Evolutionary conservation across 2,113 vertebrate species (phyloP).

Genomic region (Opisthocomus hoazin): DNA sequence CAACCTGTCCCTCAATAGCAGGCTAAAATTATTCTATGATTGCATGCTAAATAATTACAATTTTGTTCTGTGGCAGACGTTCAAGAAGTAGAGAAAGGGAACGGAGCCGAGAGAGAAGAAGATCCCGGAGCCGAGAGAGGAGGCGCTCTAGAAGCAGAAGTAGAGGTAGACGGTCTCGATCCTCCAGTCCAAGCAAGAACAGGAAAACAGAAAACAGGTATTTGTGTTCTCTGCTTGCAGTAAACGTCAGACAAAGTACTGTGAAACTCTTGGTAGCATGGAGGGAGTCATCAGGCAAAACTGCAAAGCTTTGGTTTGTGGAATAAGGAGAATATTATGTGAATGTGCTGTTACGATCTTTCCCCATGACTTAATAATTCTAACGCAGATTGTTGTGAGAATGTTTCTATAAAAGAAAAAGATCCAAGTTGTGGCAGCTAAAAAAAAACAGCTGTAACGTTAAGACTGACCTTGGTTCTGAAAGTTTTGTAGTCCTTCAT

Average conservation of each 20-base stretch:
- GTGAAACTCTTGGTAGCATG: not conserved
- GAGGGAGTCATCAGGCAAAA: not conserved
- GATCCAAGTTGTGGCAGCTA: not conserved
- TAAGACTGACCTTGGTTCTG: not conserved
- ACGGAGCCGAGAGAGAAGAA: slow-evolving; percentile 77
- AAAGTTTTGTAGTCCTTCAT: not conserved
- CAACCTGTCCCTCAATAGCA: not conserved
- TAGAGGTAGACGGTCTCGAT: slow-evolving; percentile 83
- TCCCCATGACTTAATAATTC: not conserved
- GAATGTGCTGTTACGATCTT: not conserved
- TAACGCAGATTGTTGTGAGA: not conserved
- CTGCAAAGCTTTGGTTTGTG: not conserved
- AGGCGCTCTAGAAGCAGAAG: slow-evolving; percentile 84
- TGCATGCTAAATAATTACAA: not conserved
- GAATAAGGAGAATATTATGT: not conserved
- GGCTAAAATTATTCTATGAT: accelerated
- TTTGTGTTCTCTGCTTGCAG: not conserved
- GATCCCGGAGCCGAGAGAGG: slow-evolving; percentile 88
- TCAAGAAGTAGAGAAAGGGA: slow-evolving; percentile 85
- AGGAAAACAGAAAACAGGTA: slow-evolving; percentile 88
- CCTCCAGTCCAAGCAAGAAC: slow-evolving; percentile 83
- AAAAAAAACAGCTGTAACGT: not conserved
- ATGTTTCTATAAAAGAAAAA: not conserved
- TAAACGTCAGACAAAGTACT: not conserved
- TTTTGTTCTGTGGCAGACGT: slow-evolving; percentile 69